These are phyloP conservation scores for Potamarius usumacintae DNA, from an alignment of 2,113 vertebrate genomes.

Conservation along the genomic window DNA sequence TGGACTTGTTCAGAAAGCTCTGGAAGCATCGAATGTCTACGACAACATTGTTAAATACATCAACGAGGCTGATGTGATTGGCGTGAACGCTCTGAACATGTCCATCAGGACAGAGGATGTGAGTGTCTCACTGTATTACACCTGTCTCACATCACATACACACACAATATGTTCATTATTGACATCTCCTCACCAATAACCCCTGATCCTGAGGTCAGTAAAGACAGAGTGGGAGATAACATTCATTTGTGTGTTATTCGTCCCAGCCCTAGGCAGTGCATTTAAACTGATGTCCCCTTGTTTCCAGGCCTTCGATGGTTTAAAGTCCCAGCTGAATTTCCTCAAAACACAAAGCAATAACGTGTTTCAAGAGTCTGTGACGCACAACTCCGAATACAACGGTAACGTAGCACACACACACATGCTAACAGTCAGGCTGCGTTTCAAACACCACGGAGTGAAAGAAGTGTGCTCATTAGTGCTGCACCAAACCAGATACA, in stretches of 20 bases:
- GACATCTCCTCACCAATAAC: too few species aligned
- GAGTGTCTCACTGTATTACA: constrained; percentile 56
- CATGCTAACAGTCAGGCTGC: not conserved
- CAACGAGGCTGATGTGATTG: constrained; percentile 80
- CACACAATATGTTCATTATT: too few species aligned
- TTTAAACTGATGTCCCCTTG: not conserved
- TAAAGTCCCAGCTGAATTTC: constrained; percentile 79
- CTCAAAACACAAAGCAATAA: constrained; percentile 79
- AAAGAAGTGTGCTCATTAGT: not conserved
- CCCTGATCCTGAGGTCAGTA: too few species aligned
- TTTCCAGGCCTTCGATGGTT: constrained; percentile 77
- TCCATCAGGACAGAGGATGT: constrained; percentile 84
- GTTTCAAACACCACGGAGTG: not conserved
- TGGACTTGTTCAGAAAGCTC: constrained; percentile 89
- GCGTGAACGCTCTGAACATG: constrained; percentile 75
- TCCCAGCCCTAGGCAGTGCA: not conserved
- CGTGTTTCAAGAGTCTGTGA: constrained; percentile 77
- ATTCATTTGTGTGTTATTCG: not conserved
- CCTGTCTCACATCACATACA: not conserved
- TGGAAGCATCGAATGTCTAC: constrained; percentile 90
- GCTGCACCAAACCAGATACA: not conserved
- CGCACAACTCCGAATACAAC: constrained; percentile 72
- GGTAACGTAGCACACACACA: constrained; percentile 55
- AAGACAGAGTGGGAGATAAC: too few species aligned
- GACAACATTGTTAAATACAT: constrained; percentile 87